Evolutionary conservation across 2,113 vertebrate genomes (phyloP).

Genomic region (Piprites chloris): DNA sequence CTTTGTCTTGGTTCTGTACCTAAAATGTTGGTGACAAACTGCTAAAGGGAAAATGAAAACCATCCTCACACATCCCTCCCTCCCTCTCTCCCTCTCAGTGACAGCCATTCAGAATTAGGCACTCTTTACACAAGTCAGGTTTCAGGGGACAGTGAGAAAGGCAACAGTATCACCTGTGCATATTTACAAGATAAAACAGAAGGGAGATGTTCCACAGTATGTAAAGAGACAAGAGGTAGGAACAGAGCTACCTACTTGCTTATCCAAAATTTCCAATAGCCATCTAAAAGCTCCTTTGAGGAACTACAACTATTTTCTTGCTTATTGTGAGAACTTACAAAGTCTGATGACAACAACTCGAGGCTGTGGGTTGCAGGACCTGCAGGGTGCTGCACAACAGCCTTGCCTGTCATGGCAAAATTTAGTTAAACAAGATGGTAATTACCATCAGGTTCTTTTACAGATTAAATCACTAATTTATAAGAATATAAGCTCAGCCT

Average conservation of each 20-base stretch:
- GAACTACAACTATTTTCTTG: neutral
- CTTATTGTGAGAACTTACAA: neutral
- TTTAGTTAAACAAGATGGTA: neutral
- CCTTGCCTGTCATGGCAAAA: neutral
- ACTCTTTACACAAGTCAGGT: neutral
- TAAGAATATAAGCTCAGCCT: neutral
- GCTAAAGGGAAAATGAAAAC: neutral
- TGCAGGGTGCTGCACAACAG: neutral
- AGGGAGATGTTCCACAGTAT: neutral
- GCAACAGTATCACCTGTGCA: too few relatives aligned
- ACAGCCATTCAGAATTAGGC: neutral
- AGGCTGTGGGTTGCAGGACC: neutral
- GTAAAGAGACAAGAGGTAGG: neutral
- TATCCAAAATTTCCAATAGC: neutral
- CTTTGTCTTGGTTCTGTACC: neutral
- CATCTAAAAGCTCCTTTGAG: neutral
- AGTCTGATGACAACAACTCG: neutral
- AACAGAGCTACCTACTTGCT: neutral
- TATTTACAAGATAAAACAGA: neutral
- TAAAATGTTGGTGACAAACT: neutral
- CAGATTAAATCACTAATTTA: neutral
- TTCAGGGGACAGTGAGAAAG: neutral
- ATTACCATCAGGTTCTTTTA: neutral
- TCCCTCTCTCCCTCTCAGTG: neutral
- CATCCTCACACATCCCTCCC: neutral